Evolutionary conservation across 1,140 invertebrate species (phyloP), one percentile per base, ranked within the genome.

Genomic region (Orussus abietinus): DNA sequence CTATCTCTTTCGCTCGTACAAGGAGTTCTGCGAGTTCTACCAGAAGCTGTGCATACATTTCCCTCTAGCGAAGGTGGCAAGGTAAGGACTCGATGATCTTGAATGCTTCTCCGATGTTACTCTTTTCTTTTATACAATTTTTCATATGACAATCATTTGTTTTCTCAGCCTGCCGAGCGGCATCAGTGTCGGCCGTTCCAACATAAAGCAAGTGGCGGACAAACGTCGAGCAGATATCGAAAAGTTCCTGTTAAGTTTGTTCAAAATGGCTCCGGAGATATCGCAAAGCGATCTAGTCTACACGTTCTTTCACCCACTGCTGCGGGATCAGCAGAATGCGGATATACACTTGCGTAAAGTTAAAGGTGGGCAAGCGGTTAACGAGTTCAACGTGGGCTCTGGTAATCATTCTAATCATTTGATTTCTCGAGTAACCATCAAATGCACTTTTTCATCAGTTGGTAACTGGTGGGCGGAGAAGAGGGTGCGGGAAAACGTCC

Each of bases 1-100:
- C 35, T 86, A 89, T 59, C 75, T 98, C 19, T 94, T 95, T 65
- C 82, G 96, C 37, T 90, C 90, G 1, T 98, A 95, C 69, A 90
- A 92, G 55, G 95, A 99, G 71, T 98, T 98, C 71, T 86, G 87
- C 11, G 96, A 98, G 72, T 86, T 99, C 42, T 88, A 98, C 67
- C 87, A 93, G 59, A 98, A 97, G 75, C 74, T 99, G 4, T 91
- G 91, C 59, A 76, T 90, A 38, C 84, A 90, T 60, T 97, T 94
- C 79, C 93, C 94, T 1, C 76, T 95, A 38, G 88, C 89, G 15
- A 90, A 88, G 66, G 80, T 88, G 36, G 80, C 86, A 66, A 88
- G 86, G 86, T 89, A 70, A 79, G 75, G 38, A 7, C 41, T 46
- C 15, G 39, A 9, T 29, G 29, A 26, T 31, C 9, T 20, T 17